Percentiles rank a stretch among this genome's conserved stretches.
Evolutionary conservation across 2,113 vertebrate genomes (phyloP).

Genomic region (Anthoscopus minutus): DNA sequence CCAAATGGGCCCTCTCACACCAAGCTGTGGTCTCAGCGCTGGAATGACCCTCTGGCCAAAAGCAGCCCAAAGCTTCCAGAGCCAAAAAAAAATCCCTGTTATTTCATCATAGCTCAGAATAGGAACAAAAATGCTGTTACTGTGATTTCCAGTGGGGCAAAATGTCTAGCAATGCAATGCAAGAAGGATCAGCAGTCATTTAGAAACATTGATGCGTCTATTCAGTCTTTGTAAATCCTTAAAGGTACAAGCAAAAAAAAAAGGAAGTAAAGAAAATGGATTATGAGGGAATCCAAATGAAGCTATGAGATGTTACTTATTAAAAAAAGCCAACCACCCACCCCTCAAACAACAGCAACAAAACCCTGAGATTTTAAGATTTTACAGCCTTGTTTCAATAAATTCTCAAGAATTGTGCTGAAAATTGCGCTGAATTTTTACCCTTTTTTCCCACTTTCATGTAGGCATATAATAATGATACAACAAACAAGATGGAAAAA

Average conservation of each 20-base stretch:
- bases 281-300: not conserved
- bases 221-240: not conserved
- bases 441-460: not conserved
- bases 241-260: not conserved
- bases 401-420: not conserved
- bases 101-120: not conserved
- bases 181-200: not conserved
- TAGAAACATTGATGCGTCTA: not conserved
- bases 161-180: not conserved
- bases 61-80: not conserved
- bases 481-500: not conserved
- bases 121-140: not conserved
- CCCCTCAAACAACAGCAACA: not conserved
- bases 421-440: not conserved
- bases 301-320: not conserved
- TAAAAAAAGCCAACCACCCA: not conserved
- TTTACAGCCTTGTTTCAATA: not conserved
- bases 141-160: not conserved
- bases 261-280: not conserved
- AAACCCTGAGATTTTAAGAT: not conserved
- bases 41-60: not conserved
- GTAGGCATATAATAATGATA: not conserved
- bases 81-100: not conserved
- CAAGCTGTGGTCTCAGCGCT: accelerated
- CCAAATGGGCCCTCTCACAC: not conserved